Percentiles rank a stretch among this genome's conserved stretches.
Conservation (phyloP, 2,797 vertebrate species). For the Bradypus variegatus region DNA sequence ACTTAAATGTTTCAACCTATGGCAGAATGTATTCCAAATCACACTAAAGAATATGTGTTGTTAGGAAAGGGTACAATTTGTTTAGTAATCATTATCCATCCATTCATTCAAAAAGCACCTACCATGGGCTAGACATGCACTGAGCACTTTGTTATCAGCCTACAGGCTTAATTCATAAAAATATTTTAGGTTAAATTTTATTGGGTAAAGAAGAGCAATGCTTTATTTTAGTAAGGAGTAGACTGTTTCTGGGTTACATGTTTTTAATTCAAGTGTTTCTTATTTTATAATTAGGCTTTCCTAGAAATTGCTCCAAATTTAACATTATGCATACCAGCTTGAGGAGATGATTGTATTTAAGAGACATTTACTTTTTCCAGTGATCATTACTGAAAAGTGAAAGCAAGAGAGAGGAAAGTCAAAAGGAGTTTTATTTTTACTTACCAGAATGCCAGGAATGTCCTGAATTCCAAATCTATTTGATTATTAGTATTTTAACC, state of each 20-base stretch:
- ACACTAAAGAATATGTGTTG: neutral
- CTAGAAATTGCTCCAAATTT: neutral
- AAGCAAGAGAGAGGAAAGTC: neutral
- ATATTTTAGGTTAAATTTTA: neutral
- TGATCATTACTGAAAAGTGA: neutral
- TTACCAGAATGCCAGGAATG: neutral
- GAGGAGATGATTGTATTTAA: neutral
- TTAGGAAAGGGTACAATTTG: neutral
- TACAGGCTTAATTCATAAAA: neutral
- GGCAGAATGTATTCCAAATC: neutral
- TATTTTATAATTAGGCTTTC: neutral
- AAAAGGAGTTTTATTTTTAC: constrained; percentile 14
- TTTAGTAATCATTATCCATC: neutral
- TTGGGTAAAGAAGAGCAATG: neutral
- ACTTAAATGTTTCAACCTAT: neutral
- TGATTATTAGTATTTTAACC: neutral
- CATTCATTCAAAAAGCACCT: neutral
- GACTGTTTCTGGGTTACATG: neutral
- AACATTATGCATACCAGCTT: neutral
- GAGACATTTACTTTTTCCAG: neutral
- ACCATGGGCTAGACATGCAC: neutral
- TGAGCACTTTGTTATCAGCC: neutral
- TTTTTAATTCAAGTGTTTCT: neutral
- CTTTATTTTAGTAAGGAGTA: neutral
- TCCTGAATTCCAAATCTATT: neutral